phyloP scores from a whole-genome alignment of 92 coral and sea anemone species.

The Heteractis magnifica region DNA sequence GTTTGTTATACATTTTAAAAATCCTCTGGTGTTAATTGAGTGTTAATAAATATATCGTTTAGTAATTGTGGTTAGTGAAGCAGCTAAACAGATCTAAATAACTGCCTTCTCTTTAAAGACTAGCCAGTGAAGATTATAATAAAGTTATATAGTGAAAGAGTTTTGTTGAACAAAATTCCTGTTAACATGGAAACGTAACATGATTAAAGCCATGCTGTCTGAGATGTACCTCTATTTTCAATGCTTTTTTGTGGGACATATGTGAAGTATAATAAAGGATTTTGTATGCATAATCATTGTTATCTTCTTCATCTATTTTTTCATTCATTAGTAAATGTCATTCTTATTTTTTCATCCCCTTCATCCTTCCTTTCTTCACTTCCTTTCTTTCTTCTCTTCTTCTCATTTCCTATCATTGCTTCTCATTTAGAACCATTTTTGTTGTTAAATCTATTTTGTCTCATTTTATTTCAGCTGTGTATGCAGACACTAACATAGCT shows the following conservation, averaged over 20 bases:
- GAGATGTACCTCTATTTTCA: not conserved
- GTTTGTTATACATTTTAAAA: not conserved
- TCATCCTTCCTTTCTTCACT: not conserved
- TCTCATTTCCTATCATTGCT: not conserved
- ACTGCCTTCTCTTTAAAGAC: too few species aligned
- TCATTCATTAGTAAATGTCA: not conserved
- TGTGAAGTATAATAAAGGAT: too few species aligned
- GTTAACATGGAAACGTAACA: too few species aligned
- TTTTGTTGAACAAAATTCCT: too few species aligned
- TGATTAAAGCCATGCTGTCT: not conserved
- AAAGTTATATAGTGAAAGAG: too few species aligned
- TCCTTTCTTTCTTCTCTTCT: not conserved
- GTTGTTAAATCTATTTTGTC: not conserved
- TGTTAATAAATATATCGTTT: too few species aligned
- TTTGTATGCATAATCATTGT: not conserved
- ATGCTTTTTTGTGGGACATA: not conserved
- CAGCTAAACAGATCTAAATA: too few species aligned
- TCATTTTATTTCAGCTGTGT: constrained; percentile 64
- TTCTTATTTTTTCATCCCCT: not conserved
- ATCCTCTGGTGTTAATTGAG: not conserved
- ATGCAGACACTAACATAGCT: constrained; percentile 74
- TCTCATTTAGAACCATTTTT: not conserved
- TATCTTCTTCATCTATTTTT: not conserved
- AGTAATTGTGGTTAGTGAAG: too few species aligned
- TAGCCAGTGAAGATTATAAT: too few species aligned